Evolutionary conservation across 2,888 invertebrate species (phyloP).

Genomic region (Cosmopolites sordidus): DNA sequence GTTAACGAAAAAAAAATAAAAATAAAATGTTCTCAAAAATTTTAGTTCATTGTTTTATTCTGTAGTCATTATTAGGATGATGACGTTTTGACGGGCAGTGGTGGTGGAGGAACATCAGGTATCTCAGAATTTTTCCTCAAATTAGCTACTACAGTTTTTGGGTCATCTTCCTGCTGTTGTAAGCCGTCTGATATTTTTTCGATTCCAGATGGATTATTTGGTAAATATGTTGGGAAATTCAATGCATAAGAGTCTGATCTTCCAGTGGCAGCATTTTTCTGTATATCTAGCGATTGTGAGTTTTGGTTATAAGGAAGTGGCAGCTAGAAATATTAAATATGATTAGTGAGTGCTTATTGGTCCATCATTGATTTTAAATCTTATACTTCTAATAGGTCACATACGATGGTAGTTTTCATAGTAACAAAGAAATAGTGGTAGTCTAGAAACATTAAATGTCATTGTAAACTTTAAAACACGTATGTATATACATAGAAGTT

Average conservation of each 20-base stretch:
- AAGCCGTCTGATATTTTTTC: too few relatives aligned
- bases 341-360: too few relatives aligned
- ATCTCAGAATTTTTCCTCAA: slow-evolving; percentile 35
- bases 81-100: slow-evolving; percentile 31
- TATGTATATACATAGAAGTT: too few relatives aligned
- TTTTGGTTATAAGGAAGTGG: background rate
- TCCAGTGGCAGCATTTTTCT: slow-evolving; percentile 28
- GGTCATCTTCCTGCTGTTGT: slow-evolving; percentile 25
- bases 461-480: too few relatives aligned
- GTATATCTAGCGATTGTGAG: background rate
- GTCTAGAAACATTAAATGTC: too few relatives aligned
- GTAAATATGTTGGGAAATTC: slow-evolving; percentile 24
- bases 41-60: slow-evolving; percentile 1
- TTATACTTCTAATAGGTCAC: too few relatives aligned
- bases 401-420: too few relatives aligned
- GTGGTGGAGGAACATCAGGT: slow-evolving; percentile 36
- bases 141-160: slow-evolving; percentile 33
- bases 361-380: too few relatives aligned
- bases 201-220: background rate
- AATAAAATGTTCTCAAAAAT: background rate
- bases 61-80: slow-evolving; percentile 3
- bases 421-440: too few relatives aligned
- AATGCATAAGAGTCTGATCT: slow-evolving; percentile 22
- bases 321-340: background rate
- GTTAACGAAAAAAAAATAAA: background rate